phyloP scores from a whole-genome alignment of 1,140 invertebrate genomes.

The Cylas formicarius region DNA sequence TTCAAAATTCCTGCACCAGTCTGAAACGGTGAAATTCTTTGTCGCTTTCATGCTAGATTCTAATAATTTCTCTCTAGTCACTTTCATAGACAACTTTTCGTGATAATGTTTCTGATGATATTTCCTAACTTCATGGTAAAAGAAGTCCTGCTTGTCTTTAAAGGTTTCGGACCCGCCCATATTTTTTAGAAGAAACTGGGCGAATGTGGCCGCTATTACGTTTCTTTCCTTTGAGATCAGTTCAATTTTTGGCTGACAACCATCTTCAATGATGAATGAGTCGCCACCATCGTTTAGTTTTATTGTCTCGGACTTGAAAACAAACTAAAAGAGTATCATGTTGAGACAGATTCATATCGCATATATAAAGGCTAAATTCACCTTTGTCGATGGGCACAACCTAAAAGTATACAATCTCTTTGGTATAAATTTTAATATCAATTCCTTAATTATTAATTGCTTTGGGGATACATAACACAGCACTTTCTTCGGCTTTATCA shows the following conservation, averaged over 20 bases:
- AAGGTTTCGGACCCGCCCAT: slow-evolving; percentile 94
- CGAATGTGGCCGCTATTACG: slow-evolving; percentile 87
- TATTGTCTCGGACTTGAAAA: slow-evolving; percentile 53
- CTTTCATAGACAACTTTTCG: slow-evolving; percentile 74
- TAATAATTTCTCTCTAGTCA: slow-evolving; percentile 71
- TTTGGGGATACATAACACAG: slow-evolving; percentile 82
- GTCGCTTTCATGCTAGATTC: slow-evolving; percentile 81
- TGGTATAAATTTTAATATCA: slow-evolving; percentile 85
- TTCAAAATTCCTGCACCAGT: slow-evolving; percentile 93
- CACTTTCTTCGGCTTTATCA: slow-evolving; percentile 74
- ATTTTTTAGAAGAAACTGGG: slow-evolving; percentile 87
- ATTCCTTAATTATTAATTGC: slow-evolving; percentile 86
- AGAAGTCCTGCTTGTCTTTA: slow-evolving; percentile 91
- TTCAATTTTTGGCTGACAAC: slow-evolving; percentile 78
- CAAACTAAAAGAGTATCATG: slow-evolving; percentile 39
- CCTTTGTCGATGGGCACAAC: slow-evolving; percentile 85
- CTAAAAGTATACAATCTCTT: slow-evolving; percentile 87
- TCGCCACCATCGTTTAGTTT: slow-evolving; percentile 45
- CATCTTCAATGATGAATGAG: slow-evolving; percentile 77
- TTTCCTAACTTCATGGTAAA: slow-evolving; percentile 86
- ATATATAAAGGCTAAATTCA: slow-evolving; percentile 37
- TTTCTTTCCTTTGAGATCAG: slow-evolving; percentile 76
- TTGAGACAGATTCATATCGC: not conserved
- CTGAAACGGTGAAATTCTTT: slow-evolving; percentile 63
- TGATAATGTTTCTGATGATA: slow-evolving; percentile 78